Conservation (phyloP, 2,888 invertebrate species). For the Gonocerus acuteangulatus region DNA sequence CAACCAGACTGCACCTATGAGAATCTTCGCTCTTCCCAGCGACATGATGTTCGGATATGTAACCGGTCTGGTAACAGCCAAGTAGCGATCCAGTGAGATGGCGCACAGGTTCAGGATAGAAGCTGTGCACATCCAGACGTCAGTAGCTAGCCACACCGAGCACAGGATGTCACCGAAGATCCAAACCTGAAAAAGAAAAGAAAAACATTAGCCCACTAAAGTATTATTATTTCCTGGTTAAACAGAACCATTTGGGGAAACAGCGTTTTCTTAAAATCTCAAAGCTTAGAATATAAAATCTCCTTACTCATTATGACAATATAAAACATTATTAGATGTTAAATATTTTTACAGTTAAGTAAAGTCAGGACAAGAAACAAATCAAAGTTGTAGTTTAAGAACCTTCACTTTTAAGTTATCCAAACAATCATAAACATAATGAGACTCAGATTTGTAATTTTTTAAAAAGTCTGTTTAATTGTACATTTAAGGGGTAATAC, state of each 20-base stretch:
- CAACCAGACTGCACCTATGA: slow-evolving; percentile 90
- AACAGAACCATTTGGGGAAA: neutral
- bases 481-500: too few relatives aligned
- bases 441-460: too few relatives aligned
- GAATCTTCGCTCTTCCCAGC: slow-evolving; percentile 69
- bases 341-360: too few relatives aligned
- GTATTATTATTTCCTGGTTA: neutral
- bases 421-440: too few relatives aligned
- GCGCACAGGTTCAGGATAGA: slow-evolving; percentile 93
- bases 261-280: neutral
- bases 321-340: too few relatives aligned
- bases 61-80: slow-evolving; percentile 93
- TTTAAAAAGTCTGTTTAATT: too few relatives aligned
- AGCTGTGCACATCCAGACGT: slow-evolving; percentile 98
- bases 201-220: too few relatives aligned
- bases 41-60: slow-evolving; percentile 89
- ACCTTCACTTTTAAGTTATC: too few relatives aligned
- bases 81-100: slow-evolving; percentile 89
- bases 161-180: slow-evolving; percentile 95
- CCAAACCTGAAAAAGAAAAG: slow-evolving; percentile 65
- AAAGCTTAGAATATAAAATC: slow-evolving; percentile 1
- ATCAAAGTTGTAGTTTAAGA: too few relatives aligned
- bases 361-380: too few relatives aligned
- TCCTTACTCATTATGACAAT: too few relatives aligned
- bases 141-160: slow-evolving; percentile 91